Evolutionary conservation across 2,113 vertebrate species (phyloP).

Genomic region (Campylomormyrus numenius): DNA sequence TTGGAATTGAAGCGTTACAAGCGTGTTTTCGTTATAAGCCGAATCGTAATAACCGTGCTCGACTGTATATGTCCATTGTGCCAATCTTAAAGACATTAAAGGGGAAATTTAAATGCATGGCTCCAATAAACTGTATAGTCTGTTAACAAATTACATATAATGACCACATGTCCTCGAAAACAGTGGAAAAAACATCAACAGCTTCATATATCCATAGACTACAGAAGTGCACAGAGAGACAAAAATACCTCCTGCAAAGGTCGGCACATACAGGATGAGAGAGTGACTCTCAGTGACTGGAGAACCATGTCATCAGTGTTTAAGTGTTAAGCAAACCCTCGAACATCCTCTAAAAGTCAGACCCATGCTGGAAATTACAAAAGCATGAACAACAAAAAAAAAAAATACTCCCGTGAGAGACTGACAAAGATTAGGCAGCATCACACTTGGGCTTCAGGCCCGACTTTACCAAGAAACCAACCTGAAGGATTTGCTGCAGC

Average conservation of each 20-base stretch:
- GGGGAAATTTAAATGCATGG: background rate
- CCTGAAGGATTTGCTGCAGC: conserved; percentile 95
- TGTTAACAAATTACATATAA: background rate
- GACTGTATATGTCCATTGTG: background rate
- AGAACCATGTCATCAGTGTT: conserved; percentile 4
- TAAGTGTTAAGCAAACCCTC: background rate
- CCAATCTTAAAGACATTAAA: background rate
- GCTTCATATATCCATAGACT: background rate
- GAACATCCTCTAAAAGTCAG: background rate
- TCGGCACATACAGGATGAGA: background rate
- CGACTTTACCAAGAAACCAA: conserved; percentile 38
- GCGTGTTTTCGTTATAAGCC: too few relatives aligned
- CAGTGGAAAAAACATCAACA: background rate
- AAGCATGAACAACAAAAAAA: background rate
- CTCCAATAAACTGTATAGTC: background rate
- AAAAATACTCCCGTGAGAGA: background rate
- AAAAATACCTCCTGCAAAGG: background rate
- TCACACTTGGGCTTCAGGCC: background rate
- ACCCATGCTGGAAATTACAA: background rate
- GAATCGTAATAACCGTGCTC: too few relatives aligned
- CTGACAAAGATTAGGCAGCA: background rate
- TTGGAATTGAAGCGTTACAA: too few relatives aligned
- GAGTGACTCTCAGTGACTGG: background rate
- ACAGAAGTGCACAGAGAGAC: background rate
- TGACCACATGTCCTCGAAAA: background rate